A percentile compares a stretch with the other conserved stretches of the same genome.
phyloP scores from a whole-genome alignment of 2,113 vertebrate genomes.

The Protobothrops mucrosquamatus region DNA sequence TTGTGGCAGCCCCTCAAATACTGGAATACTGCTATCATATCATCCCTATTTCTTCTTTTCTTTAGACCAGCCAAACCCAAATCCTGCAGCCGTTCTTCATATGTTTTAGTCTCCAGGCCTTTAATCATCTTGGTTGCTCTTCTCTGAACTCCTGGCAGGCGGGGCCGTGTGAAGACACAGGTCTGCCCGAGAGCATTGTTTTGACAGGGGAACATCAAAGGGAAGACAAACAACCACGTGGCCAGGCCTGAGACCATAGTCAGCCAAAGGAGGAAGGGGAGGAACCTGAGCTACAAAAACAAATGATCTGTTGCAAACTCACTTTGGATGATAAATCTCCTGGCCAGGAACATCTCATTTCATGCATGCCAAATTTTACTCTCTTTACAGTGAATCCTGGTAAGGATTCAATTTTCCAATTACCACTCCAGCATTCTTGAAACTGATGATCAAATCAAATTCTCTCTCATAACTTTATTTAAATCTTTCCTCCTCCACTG shows the following conservation, averaged over 20 bases:
- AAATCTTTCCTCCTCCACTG: constrained; percentile 36
- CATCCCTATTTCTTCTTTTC: too few species aligned
- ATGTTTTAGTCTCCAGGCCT: too few species aligned
- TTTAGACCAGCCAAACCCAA: too few species aligned
- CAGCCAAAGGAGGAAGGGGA: constrained; percentile 41
- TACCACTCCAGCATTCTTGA: constrained; percentile 39
- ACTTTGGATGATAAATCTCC: constrained; percentile 46
- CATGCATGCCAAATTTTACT: constrained; percentile 52
- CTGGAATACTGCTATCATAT: too few species aligned
- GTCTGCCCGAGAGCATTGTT: neutral
- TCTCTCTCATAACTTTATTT: constrained; percentile 44
- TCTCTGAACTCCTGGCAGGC: too few species aligned
- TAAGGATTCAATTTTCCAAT: constrained; percentile 47
- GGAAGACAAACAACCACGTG: neutral
- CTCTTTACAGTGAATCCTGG: constrained; percentile 26
- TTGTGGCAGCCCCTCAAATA: too few species aligned
- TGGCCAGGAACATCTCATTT: constrained; percentile 37
- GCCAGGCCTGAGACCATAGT: constrained; percentile 22
- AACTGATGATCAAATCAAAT: constrained; percentile 47
- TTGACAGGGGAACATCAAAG: neutral
- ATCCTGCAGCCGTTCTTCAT: too few species aligned
- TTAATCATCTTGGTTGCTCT: too few species aligned
- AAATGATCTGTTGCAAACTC: constrained; percentile 47
- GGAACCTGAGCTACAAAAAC: constrained; percentile 41
- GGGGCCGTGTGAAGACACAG: neutral